phyloP scores from a whole-genome alignment of 2,113 vertebrate species.

The Salminus brasiliensis region DNA sequence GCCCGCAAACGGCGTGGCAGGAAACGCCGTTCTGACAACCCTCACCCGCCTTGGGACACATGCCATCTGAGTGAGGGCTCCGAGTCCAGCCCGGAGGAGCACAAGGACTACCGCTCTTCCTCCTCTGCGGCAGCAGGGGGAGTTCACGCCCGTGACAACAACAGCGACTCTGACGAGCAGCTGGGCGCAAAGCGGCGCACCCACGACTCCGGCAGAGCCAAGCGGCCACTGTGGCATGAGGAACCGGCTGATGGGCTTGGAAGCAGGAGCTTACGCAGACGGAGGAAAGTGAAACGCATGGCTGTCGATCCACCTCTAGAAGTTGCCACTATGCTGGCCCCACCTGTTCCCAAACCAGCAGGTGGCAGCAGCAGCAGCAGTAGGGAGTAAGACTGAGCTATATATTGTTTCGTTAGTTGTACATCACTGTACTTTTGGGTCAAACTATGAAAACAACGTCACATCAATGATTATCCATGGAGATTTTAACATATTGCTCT shows the following conservation, averaged over 20 bases:
- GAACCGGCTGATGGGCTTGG: conserved; percentile 80
- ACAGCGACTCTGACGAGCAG: conserved; percentile 95
- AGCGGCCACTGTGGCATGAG: conserved; percentile 76
- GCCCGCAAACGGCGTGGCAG: conserved; percentile 94
- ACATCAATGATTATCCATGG: too few relatives aligned
- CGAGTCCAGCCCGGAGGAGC: conserved; percentile 93
- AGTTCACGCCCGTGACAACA: conserved; percentile 67
- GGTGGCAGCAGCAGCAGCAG: conserved; percentile 62
- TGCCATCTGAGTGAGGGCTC: conserved; percentile 95
- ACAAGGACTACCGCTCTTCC: conserved; percentile 76
- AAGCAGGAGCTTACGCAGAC: conserved; percentile 86
- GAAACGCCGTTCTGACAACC: conserved; percentile 89
- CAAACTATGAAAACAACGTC: too few relatives aligned
- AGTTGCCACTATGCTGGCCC: conserved; percentile 75
- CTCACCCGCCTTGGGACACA: conserved; percentile 88
- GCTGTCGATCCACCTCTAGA: conserved; percentile 89
- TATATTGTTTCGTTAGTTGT: background rate
- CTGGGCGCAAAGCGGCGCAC: conserved; percentile 80
- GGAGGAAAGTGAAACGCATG: conserved; percentile 96
- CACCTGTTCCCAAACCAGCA: conserved; percentile 74
- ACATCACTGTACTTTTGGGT: too few relatives aligned
- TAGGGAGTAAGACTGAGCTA: conserved; percentile 66
- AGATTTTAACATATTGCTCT: too few relatives aligned
- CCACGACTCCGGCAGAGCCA: conserved; percentile 77
- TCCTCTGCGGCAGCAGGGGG: conserved; percentile 70